These are phyloP conservation scores for Leuctra nigra DNA, from an alignment of 2,888 invertebrate genomes.

Conservation along the genomic window DNA sequence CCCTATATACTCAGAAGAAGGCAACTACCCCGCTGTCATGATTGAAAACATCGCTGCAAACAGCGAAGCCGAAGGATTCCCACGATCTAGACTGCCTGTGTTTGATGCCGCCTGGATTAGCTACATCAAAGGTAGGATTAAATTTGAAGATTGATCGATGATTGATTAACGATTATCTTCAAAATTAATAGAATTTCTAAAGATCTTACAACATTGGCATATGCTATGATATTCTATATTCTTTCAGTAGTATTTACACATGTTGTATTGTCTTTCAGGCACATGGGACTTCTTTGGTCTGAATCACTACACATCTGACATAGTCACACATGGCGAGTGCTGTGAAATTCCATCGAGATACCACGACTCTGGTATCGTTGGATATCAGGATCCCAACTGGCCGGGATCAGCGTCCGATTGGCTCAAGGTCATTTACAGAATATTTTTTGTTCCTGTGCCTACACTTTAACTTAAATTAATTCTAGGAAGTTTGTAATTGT, in stretches of 20 bases:
- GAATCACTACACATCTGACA: constrained; percentile 61
- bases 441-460: background rate
- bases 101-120: constrained; percentile 49
- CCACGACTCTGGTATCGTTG: constrained; percentile 41
- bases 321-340: constrained; percentile 35
- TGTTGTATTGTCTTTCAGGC: constrained; percentile 34
- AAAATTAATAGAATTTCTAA: too few relatives aligned
- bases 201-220: too few relatives aligned
- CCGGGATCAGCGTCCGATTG: constrained; percentile 45
- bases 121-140: constrained; percentile 43
- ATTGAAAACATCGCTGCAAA: constrained; percentile 40
- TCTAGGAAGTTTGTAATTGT: too few relatives aligned
- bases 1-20: constrained; percentile 43
- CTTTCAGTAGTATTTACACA: background rate
- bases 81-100: constrained; percentile 42
- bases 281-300: constrained; percentile 67
- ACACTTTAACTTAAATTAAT: too few relatives aligned
- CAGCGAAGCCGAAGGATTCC: constrained; percentile 41
- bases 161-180: too few relatives aligned
- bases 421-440: constrained; percentile 44
- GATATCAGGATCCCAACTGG: constrained; percentile 45
- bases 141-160: too few relatives aligned
- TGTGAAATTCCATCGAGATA: constrained; percentile 39
- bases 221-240: too few relatives aligned
- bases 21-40: constrained; percentile 49